A percentile compares a stretch with the other conserved stretches of the same genome.
Evolutionary conservation across 2,113 vertebrate species (phyloP).

Genomic region (Nycticorax nycticorax): DNA sequence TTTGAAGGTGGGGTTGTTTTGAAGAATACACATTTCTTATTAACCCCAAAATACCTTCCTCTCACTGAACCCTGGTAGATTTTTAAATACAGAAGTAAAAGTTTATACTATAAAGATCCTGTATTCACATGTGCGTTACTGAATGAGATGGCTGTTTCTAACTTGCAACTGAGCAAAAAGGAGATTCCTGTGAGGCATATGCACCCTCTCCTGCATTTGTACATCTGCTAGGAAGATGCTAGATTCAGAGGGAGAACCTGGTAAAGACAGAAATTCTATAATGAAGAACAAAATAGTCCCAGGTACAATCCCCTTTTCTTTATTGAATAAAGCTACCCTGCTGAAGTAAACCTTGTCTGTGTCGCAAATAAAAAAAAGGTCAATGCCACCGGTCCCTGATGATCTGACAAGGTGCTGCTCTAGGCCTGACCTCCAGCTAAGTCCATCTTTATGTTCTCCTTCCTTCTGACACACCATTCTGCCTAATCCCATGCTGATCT

Average conservation of each 20-base stretch:
- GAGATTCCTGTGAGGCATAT: background rate
- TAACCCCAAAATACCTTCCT: conserved; percentile 44
- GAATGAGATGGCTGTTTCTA: background rate
- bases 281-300: background rate
- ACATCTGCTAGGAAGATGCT: background rate
- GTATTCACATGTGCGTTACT: background rate
- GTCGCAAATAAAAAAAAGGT: background rate
- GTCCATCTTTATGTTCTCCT: background rate
- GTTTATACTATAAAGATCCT: background rate
- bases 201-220: background rate
- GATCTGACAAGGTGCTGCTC: fast-evolving
- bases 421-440: background rate
- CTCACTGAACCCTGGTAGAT: background rate
- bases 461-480: background rate
- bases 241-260: background rate
- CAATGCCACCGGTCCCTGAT: fast-evolving
- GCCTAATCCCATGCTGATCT: background rate
- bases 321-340: background rate
- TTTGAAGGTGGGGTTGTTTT: background rate
- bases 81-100: conserved; percentile 25
- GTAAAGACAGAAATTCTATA: background rate
- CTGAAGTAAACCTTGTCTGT: background rate
- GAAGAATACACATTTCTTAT: conserved; percentile 10
- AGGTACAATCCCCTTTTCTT: background rate
- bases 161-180: background rate